Percentiles rank a stretch among this genome's conserved stretches.
phyloP scores from a whole-genome alignment of 1,140 invertebrate genomes.

The Drosophila setifemur region DNA sequence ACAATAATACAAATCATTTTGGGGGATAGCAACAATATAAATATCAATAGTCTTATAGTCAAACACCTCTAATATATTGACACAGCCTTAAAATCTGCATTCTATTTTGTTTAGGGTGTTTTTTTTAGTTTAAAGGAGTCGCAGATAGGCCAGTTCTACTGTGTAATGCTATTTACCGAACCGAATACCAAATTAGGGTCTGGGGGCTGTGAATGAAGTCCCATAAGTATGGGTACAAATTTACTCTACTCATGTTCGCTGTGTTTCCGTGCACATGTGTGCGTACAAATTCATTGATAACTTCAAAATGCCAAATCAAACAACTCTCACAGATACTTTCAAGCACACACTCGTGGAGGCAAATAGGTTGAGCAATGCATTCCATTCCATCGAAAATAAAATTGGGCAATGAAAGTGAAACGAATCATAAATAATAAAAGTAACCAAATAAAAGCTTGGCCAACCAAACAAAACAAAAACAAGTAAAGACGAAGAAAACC shows the following conservation, averaged over 20 bases:
- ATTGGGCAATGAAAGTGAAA: slow-evolving; percentile 45
- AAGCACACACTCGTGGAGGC: background rate
- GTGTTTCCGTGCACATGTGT: background rate
- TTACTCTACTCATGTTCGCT: slow-evolving; percentile 25
- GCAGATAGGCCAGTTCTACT: background rate
- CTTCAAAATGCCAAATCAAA: slow-evolving; percentile 59
- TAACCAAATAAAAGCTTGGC: slow-evolving; percentile 40
- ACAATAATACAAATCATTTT: too few relatives aligned
- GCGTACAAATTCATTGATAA: slow-evolving; percentile 67
- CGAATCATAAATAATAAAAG: slow-evolving; percentile 64
- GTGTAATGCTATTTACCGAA: background rate
- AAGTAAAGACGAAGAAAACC: background rate
- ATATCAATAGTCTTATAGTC: too few relatives aligned
- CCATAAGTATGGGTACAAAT: slow-evolving; percentile 43
- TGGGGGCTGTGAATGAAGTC: slow-evolving; percentile 53
- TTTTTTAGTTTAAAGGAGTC: too few relatives aligned
- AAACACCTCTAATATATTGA: too few relatives aligned
- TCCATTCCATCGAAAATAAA: slow-evolving; percentile 16
- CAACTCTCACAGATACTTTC: slow-evolving; percentile 17
- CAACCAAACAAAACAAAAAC: slow-evolving; percentile 1
- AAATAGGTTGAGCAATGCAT: slow-evolving; percentile 49
- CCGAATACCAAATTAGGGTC: background rate
- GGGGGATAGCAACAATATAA: too few relatives aligned
- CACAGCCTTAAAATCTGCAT: too few relatives aligned
- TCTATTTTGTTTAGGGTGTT: too few relatives aligned